Percentiles rank a stretch among this genome's conserved stretches.
phyloP scores from a whole-genome alignment of 2,113 vertebrate species.

The Nibea albiflora region DNA sequence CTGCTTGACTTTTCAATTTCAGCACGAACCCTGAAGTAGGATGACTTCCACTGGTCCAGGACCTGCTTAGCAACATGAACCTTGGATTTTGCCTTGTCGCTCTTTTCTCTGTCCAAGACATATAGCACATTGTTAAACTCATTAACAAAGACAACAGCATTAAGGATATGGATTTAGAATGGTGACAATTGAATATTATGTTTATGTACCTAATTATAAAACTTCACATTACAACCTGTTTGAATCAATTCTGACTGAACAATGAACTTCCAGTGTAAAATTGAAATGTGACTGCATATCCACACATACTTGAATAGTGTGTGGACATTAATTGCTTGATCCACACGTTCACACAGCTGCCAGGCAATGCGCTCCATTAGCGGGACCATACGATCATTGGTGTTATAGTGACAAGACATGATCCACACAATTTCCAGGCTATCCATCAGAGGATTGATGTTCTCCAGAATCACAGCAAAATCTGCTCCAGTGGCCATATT shows the following conservation, averaged over 20 bases:
- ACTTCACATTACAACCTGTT: neutral
- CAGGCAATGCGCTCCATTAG: conserved; percentile 94
- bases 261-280: neutral
- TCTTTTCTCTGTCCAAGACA: conserved; percentile 83
- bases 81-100: conserved; percentile 83
- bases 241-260: neutral
- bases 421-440: conserved; percentile 91
- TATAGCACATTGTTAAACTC: conserved; percentile 5
- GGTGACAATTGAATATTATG: no score
- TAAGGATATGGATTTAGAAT: no score
- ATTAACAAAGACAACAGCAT: neutral
- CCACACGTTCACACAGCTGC: conserved; percentile 89
- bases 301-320: conserved; percentile 88
- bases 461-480: conserved; percentile 85
- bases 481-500: conserved; percentile 81
- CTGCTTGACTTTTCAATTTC: conserved; percentile 89
- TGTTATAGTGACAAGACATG: conserved; percentile 91
- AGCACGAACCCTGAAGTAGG: conserved; percentile 88
- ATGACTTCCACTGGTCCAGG: conserved; percentile 89
- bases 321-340: conserved; percentile 82
- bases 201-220: no score
- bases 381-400: conserved; percentile 88
- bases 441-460: conserved; percentile 89
- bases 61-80: conserved; percentile 84
- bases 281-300: neutral